phyloP scores from a whole-genome alignment of 2,888 invertebrate genomes.

The Melipona beecheii region DNA sequence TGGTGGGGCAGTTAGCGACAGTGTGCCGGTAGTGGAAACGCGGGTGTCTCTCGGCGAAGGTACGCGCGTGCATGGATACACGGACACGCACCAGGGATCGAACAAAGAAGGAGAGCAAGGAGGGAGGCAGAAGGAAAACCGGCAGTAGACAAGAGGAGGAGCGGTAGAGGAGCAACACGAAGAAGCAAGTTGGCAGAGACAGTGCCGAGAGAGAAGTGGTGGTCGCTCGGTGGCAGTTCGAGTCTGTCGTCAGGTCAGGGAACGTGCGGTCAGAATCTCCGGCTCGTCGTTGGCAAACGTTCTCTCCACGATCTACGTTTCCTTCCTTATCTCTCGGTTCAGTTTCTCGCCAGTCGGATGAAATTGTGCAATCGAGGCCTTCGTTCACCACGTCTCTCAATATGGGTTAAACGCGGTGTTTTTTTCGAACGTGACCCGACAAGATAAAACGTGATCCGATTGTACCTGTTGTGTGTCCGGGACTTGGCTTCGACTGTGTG shows the following conservation, averaged over 20 bases:
- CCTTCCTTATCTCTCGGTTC: background rate
- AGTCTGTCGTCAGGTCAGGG: conserved; percentile 66
- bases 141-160: conserved; percentile 38
- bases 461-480: conserved; percentile 1
- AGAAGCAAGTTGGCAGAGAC: conserved; percentile 61
- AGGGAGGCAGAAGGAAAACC: conserved; percentile 32
- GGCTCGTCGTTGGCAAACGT: conserved; percentile 27
- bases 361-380: conserved; percentile 30
- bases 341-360: background rate
- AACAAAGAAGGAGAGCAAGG: conserved; percentile 32
- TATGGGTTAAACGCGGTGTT: conserved; percentile 62
- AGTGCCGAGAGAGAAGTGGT: conserved; percentile 45
- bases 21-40: conserved; percentile 33
- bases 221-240: conserved; percentile 56
- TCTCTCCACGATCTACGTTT: conserved; percentile 10
- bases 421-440: background rate
- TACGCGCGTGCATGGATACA: conserved; percentile 9
- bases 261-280: conserved; percentile 49
- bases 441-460: conserved; percentile 24
- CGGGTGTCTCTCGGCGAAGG: conserved; percentile 39
- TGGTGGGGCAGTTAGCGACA: conserved; percentile 44
- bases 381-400: conserved; percentile 3
- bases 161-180: conserved; percentile 46
- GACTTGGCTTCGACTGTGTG: background rate
- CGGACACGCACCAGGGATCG: conserved; percentile 1